Evolutionary conservation across 2,888 invertebrate species (phyloP).

Genomic region (Rotaria magnacalcarata): DNA sequence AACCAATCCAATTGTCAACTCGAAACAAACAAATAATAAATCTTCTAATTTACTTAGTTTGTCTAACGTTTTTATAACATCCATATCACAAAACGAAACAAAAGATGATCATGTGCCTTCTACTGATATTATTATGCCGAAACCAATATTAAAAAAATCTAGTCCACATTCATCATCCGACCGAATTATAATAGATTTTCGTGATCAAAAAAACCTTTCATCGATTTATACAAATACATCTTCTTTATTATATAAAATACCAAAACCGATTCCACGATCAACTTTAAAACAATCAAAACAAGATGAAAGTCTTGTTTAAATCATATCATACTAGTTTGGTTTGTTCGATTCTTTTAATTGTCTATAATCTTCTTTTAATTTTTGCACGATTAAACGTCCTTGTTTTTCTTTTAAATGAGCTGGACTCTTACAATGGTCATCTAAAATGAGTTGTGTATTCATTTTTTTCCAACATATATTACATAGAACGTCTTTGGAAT

Average conservation of each 20-base stretch:
- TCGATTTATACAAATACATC: conserved; percentile 1
- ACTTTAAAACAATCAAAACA: not conserved
- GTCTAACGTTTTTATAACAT: not conserved
- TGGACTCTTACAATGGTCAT: not conserved
- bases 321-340: too few species aligned
- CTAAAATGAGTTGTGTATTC: not conserved
- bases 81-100: not conserved
- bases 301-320: not conserved
- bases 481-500: not conserved
- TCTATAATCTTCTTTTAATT: conserved; percentile 30
- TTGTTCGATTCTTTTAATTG: not conserved
- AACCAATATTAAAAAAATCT: conserved; percentile 18
- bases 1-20: not conserved
- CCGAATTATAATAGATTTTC: not conserved
- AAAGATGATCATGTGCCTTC: not conserved
- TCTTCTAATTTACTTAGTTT: not conserved
- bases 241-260: not conserved
- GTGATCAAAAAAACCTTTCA: not conserved
- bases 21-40: not conserved
- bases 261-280: not conserved
- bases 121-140: not conserved
- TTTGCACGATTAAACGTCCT: not conserved
- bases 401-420: not conserved
- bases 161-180: not conserved
- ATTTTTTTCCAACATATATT: conserved; percentile 10